Percentiles rank a stretch among this genome's conserved stretches.
Evolutionary conservation across 2,113 vertebrate species (phyloP).

Genomic region (Varanus salvator): DNA sequence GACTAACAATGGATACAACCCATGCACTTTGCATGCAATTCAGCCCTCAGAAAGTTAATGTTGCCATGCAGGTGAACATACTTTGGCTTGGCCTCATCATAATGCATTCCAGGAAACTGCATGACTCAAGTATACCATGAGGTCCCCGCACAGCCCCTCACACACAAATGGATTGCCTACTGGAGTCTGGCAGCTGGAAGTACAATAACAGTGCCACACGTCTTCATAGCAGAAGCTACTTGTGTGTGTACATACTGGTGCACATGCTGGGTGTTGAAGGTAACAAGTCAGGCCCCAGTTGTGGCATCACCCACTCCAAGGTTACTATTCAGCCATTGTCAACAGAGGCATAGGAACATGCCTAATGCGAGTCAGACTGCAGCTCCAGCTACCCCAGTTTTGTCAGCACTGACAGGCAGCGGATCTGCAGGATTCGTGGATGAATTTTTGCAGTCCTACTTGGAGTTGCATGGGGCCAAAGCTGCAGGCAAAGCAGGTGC

Average conservation of each 20-base stretch:
- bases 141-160: not conserved
- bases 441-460: no score
- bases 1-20: no score
- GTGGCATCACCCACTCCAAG: not conserved
- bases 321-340: not conserved
- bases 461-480: no score
- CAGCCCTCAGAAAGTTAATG: not conserved
- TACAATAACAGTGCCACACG: not conserved
- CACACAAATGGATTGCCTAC: not conserved
- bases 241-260: not conserved
- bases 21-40: not conserved
- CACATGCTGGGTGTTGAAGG: not conserved
- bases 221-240: not conserved
- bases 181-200: not conserved
- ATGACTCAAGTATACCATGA: not conserved
- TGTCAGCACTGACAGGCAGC: no score
- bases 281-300: no score
- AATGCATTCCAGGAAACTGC: not conserved
- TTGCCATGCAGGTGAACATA: not conserved
- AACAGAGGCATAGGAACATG: not conserved
- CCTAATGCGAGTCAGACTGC: no score
- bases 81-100: not conserved
- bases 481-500: no score
- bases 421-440: no score
- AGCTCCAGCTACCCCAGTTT: no score